Conservation (phyloP, 2,888 invertebrate species). For the Pandemis corylana region DNA sequence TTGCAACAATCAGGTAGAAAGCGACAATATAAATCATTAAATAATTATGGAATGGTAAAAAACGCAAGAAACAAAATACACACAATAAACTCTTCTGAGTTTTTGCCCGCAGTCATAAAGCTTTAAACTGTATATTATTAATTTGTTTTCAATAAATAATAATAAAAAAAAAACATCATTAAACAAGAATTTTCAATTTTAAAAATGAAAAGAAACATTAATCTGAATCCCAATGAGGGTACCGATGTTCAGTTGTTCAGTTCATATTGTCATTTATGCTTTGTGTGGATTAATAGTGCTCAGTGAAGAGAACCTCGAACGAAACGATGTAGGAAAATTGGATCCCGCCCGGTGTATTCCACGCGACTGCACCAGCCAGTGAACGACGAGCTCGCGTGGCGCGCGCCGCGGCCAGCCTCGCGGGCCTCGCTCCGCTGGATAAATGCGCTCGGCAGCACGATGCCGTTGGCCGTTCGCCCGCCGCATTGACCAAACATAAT, state of each 20-base stretch:
- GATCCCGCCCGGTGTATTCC: conserved; percentile 58
- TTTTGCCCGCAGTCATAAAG: too few relatives aligned
- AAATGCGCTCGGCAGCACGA: conserved; percentile 20
- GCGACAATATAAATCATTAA: too few relatives aligned
- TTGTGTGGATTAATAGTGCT: conserved; percentile 24
- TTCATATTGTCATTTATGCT: not conserved
- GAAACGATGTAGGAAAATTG: conserved; percentile 52
- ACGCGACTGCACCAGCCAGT: conserved; percentile 53
- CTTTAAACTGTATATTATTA: too few relatives aligned
- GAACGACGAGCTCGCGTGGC: conserved; percentile 51
- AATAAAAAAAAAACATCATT: too few relatives aligned
- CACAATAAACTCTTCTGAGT: too few relatives aligned
- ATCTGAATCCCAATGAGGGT: not conserved
- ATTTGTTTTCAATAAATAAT: too few relatives aligned
- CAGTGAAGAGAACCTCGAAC: conserved; percentile 19
- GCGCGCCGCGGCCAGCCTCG: not conserved
- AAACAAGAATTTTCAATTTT: not conserved
- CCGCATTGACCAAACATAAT: conserved; percentile 20
- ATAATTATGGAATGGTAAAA: too few relatives aligned
- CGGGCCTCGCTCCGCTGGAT: conserved; percentile 10
- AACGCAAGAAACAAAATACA: too few relatives aligned
- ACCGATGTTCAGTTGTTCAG: too few relatives aligned
- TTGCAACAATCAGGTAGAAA: too few relatives aligned
- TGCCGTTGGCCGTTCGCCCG: conserved; percentile 25
- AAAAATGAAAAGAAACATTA: not conserved